A percentile compares a stretch with the other conserved stretches of the same genome.
These are phyloP conservation scores for Taurulus bubalis DNA, from an alignment of 2,113 vertebrate genomes.

Conservation along the genomic window DNA sequence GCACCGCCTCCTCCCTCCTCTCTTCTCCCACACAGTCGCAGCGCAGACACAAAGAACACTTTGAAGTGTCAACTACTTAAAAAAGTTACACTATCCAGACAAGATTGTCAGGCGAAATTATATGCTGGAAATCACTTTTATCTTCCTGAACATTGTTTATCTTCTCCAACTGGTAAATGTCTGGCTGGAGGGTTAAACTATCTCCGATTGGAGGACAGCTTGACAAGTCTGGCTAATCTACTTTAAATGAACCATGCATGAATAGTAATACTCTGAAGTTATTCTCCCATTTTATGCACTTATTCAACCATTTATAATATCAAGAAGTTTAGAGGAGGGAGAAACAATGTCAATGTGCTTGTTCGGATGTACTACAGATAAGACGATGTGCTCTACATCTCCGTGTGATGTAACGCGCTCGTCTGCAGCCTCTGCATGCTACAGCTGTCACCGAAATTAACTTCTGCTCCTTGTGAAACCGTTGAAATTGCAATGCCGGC, in stretches of 20 bases:
- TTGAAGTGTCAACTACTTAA: constrained; percentile 68
- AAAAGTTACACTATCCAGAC: constrained; percentile 59
- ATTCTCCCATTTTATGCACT: constrained; percentile 32
- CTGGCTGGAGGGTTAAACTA: constrained; percentile 45
- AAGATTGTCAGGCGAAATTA: constrained; percentile 62
- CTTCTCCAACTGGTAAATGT: constrained; percentile 54
- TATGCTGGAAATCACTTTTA: constrained; percentile 64
- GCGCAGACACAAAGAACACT: constrained; percentile 62
- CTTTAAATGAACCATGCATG: constrained; percentile 50
- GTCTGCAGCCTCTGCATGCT: constrained; percentile 17
- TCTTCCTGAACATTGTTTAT: constrained; percentile 57
- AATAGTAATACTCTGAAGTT: constrained; percentile 27
- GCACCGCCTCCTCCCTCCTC: constrained; percentile 36
- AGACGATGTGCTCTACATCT: constrained; percentile 23
- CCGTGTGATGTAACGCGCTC: neutral
- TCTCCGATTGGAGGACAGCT: constrained; percentile 41
- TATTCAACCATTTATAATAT: constrained; percentile 36
- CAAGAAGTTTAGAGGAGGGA: constrained; percentile 12
- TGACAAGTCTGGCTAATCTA: constrained; percentile 50
- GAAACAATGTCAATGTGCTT: constrained; percentile 28
- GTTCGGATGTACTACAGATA: constrained; percentile 28
- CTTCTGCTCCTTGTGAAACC: constrained; percentile 21
- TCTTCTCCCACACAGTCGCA: constrained; percentile 40
- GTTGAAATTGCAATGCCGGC: neutral
- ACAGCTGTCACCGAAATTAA: constrained; percentile 45